Evolutionary conservation across 2,797 vertebrate genomes (phyloP).

Genomic region (Takifugu ocellatus): DNA sequence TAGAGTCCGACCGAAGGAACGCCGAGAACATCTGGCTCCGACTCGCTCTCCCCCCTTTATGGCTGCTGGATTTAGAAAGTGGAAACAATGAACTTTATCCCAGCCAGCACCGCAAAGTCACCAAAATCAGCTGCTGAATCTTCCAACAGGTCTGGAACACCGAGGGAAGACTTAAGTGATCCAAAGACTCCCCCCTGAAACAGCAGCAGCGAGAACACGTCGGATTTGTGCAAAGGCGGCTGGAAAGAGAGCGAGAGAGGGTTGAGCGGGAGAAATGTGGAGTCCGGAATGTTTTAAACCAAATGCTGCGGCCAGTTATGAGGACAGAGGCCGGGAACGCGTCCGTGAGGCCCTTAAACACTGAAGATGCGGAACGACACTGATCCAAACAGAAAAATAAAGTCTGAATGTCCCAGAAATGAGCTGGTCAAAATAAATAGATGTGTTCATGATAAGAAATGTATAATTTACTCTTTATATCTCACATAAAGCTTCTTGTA

Average conservation of each 20-base stretch:
- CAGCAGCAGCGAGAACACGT: no score
- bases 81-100: slow-evolving; percentile 29
- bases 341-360: slow-evolving; percentile 40
- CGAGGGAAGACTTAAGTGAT: not conserved
- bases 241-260: slow-evolving; percentile 11
- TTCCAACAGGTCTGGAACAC: slow-evolving; percentile 2
- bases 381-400: slow-evolving; percentile 55
- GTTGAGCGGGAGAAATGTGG: slow-evolving; percentile 16
- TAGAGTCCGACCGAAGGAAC: slow-evolving; percentile 29
- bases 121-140: slow-evolving; percentile 20
- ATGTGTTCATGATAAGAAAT: slow-evolving; percentile 88
- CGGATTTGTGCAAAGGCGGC: no score
- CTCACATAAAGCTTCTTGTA: slow-evolving; percentile 86
- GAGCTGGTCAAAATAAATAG: slow-evolving; percentile 91
- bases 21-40: slow-evolving; percentile 23
- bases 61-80: slow-evolving; percentile 5
- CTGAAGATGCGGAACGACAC: slow-evolving; percentile 45
- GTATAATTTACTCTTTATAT: slow-evolving; percentile 82
- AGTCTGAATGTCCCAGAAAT: slow-evolving; percentile 71
- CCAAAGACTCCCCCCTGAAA: no score
- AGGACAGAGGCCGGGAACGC: slow-evolving; percentile 38
- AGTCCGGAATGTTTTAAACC: slow-evolving; percentile 74
- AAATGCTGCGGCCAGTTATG: slow-evolving; percentile 31
- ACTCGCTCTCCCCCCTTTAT: slow-evolving; percentile 16
- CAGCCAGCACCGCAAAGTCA: slow-evolving; percentile 10